Percentiles rank a stretch among this genome's conserved stretches.
Conservation (phyloP, 1,140 invertebrate genomes). For the Drosophila cardini region DNA sequence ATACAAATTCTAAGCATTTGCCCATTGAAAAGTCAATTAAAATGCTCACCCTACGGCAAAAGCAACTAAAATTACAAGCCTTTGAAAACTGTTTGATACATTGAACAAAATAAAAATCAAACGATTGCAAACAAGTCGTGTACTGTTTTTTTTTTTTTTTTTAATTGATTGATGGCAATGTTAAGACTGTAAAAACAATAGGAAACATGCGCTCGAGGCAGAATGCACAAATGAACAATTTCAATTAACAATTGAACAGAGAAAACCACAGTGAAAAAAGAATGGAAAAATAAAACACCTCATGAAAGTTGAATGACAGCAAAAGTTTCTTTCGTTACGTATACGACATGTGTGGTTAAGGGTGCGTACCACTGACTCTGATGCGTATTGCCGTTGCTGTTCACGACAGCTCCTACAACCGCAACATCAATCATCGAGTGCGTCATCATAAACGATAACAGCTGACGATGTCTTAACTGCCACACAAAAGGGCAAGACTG, state of each 20-base stretch:
- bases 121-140: constrained; percentile 55
- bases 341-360: constrained; percentile 42
- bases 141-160: constrained; percentile 1
- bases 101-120: constrained; percentile 58
- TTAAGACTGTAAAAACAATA: constrained; percentile 29
- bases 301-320: constrained; percentile 23
- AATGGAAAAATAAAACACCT: constrained; percentile 42
- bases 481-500: constrained; percentile 3
- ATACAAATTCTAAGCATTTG: constrained; percentile 58
- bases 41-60: constrained; percentile 29
- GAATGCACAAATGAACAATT: constrained; percentile 50
- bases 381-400: constrained; percentile 1
- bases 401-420: constrained; percentile 25
- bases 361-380: background rate
- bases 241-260: constrained; percentile 43
- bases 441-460: constrained; percentile 36
- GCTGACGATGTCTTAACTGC: constrained; percentile 30
- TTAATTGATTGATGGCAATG: constrained; percentile 67
- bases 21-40: constrained; percentile 67
- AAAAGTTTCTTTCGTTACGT: constrained; percentile 44
- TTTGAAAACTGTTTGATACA: constrained; percentile 22
- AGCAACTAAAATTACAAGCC: constrained; percentile 28
- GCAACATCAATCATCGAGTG: constrained; percentile 52
- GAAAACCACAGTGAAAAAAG: constrained; percentile 8
- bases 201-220: constrained; percentile 31